phyloP scores from a whole-genome alignment of 2,888 invertebrate species.

The Caenorhabditis sp. region DNA sequence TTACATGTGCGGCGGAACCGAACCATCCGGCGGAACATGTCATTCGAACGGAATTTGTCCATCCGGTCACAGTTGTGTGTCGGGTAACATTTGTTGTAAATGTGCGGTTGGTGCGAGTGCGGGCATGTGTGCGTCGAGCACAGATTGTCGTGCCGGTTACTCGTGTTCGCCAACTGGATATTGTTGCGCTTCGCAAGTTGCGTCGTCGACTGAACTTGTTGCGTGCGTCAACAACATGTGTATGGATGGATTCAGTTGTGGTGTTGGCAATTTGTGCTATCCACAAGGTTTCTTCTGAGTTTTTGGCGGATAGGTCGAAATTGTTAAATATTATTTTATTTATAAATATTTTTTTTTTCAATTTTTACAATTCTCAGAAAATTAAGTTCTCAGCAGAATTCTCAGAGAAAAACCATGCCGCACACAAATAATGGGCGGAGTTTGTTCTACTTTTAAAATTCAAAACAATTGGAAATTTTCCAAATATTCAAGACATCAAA shows the following conservation, averaged over 20 bases:
- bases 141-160: conserved; percentile 40
- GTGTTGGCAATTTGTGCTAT: conserved; percentile 47
- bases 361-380: too few species aligned
- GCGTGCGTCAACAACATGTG: conserved; percentile 36
- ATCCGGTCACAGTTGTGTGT: conserved; percentile 37
- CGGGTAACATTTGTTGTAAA: conserved; percentile 52
- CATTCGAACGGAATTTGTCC: conserved; percentile 41
- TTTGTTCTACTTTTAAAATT: too few species aligned
- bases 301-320: too few species aligned
- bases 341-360: too few species aligned
- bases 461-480: too few species aligned
- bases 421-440: too few species aligned
- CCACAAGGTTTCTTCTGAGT: conserved; percentile 25
- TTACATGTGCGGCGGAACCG: conserved; percentile 33
- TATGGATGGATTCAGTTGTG: conserved; percentile 30
- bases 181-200: conserved; percentile 32
- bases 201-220: conserved; percentile 7
- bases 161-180: conserved; percentile 30
- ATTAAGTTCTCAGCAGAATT: too few species aligned
- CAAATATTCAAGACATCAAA: too few species aligned
- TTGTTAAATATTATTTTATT: too few species aligned
- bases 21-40: conserved; percentile 41
- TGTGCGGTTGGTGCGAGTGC: conserved; percentile 45
- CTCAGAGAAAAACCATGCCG: too few species aligned
- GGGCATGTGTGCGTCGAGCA: conserved; percentile 26